Conservation (phyloP, 2,797 vertebrate species). For the Thalassophryne amazonica region DNA sequence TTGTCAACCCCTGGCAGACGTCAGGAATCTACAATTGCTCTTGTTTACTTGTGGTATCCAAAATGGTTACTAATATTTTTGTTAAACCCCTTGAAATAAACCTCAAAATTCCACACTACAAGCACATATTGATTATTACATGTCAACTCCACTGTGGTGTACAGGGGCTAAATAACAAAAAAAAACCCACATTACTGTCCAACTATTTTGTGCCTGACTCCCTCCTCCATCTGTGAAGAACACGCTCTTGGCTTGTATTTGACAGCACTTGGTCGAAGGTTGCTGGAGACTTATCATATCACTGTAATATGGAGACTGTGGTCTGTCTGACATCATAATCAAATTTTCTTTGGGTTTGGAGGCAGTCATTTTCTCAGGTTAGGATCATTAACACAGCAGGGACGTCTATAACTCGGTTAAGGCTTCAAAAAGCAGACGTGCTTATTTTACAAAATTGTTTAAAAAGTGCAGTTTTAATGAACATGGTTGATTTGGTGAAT, state of each 20-base stretch:
- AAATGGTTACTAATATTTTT: too few species aligned
- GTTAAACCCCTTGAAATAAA: too few species aligned
- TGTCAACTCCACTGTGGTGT: too few species aligned
- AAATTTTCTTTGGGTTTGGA: constrained; percentile 62
- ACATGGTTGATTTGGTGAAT: constrained; percentile 40
- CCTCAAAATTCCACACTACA: too few species aligned
- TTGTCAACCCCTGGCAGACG: too few species aligned
- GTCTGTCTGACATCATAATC: constrained; percentile 61
- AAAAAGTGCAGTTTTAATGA: constrained; percentile 68
- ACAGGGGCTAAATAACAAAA: too few species aligned
- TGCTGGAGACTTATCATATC: constrained; percentile 53
- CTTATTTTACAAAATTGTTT: constrained; percentile 69
- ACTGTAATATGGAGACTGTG: constrained; percentile 58
- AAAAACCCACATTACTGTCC: too few species aligned
- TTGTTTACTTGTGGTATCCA: too few species aligned
- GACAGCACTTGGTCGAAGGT: constrained; percentile 35
- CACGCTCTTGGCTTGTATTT: constrained; percentile 20
- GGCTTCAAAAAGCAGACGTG: constrained; percentile 63
- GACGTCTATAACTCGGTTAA: constrained; percentile 65
- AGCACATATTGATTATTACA: too few species aligned
- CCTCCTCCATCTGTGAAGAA: constrained; percentile 9
- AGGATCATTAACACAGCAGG: constrained; percentile 74
- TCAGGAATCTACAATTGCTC: too few species aligned
- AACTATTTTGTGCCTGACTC: too few species aligned
- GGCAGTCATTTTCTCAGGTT: constrained; percentile 58